Base-by-base conservation (phyloP, 1,140 invertebrate genomes). In the Hestina assimilis region DNA sequence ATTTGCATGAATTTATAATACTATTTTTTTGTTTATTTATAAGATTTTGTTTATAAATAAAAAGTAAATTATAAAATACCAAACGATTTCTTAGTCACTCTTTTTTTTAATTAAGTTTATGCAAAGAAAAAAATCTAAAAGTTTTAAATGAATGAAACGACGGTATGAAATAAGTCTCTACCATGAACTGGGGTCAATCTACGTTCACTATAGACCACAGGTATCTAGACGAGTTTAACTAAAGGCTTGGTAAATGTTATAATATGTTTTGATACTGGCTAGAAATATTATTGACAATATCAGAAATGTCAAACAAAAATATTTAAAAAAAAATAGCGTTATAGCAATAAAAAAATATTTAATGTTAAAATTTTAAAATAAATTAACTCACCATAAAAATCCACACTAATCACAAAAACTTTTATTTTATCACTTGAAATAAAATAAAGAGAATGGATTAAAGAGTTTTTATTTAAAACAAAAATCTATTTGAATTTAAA, bases 161-260 rank as follows among this genome's bases (percentile, higher is more conserved):
- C 14, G 3, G 31, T 35, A 35, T 35, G 31, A 8, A 35, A 28
- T 19, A 26, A 14, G 19, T 17, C 14, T 40, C 9, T 35, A 15
- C 28, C 46, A 14, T 51, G 28, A 51, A 40, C 35, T 51, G 23
- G 24, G 48, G 48, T 51, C 48, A 51, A 51, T 24, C 48, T 38
- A 24, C 48, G 33, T 51, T 51, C 48, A 51, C 48, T 51, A 12
- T 26, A 51, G 40, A 40, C 23, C 20, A 38, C 20, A 15, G 17
- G 33, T 48, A 17, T 14, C 41, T 43, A 24, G 12, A 24, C 26
- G 14, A 3, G 17, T 19, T 11, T 12, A 9, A 17, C n/a, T 5
- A 41, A 51, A 41, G 14, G 26, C 11, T 51, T 51, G 9, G 9
- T 50, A 24, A 24, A 14, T 26, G 23, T 41, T 41, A 21, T 9